Base-by-base conservation (phyloP, 1,140 invertebrate species). In the Caenorhabditis latens region DNA sequence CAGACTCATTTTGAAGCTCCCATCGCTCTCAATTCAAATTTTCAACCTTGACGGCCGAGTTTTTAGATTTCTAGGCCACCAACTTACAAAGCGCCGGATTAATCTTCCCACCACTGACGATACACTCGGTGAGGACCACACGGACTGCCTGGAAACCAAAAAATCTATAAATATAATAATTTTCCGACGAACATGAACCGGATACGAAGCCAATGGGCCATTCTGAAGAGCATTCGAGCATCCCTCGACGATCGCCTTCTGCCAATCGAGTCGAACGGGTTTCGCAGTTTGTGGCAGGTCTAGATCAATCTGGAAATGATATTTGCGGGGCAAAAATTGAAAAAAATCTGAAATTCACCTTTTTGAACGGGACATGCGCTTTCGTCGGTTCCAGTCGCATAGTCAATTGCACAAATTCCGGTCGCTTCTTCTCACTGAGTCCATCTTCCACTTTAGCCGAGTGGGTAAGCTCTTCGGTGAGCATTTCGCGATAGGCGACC, bases 391-490 rank as follows among this genome's bases (percentile, higher is more conserved):
- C 92, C 19, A 92, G 58, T 61, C 89, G 63, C 83, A 91, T 57
- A 14, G 83, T 84, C 13, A 91, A 16, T 13, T 85, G 61, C 46
- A 82, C 88, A 61, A 57, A 89, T 63, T 89, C 87, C 7, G 53
- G 53, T 14, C 84, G 84, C 32, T 84, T 88, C 57, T 87, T 53
- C 16, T 90, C 89, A 19, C 85, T 85, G 50, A 87, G 71, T 14
- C 42, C 40, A 79, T 91, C 90, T 40, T 89, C 88, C n/a, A 91
- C 87, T 13, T 48, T 84, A 2, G 65, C 61, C 1, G 93, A 92
- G 0, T 94, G 93, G 4, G 95, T 93, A 6, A 94, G 93, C 3
- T 95, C 93, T 88, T 93, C 94, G 4, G 96, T 95, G 11, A 91
- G 90, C 9, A 89, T 88, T 75, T 86, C 89, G 13, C 94, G 86